Base-by-base conservation (phyloP, 2,113 vertebrate species). In the Perognathus longimembris region DNA sequence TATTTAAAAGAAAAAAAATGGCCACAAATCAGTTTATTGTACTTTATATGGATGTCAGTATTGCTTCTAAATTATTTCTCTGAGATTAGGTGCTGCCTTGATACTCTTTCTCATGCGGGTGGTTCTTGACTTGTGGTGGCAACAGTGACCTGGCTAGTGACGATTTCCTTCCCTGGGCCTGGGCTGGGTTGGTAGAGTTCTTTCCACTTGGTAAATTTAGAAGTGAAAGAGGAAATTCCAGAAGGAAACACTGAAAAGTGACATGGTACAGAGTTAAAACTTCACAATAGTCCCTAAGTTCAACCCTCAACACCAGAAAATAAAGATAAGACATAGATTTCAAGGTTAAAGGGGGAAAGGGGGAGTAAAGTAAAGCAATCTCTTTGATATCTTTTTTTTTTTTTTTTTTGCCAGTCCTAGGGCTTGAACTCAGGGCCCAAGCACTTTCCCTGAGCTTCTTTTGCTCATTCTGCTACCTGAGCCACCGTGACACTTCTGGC, bases 171-270 rank as follows among this genome's bases (percentile, higher is more conserved):
- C 59, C 34, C 15, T 21, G 66, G 59, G 20, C 6, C 45, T 45
- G 45, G 45, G 45, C 38, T 3, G 76, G 26, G 70, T 80, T 20
- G 5, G 34, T 26, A 12, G 64, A 61, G 26, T 63, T 85, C 34
- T 85, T n/a, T 61, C 88, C 73, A 1, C 79, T 85, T 74, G 38
- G 50, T 93, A 87, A 89, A 93, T 84, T 91, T 93, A 79, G 63
- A 89, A 79, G n/a, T 61, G 81, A 94, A 94, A 93, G 89, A 82
- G 78, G 92, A 88, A 89, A 91, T 78, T 87, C 40, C 59, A 85
- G 50, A 91, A 45, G 90, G 64, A 80, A 90, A 90, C 45, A 22
- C 63, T 73, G 40, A 63, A n/a, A 40, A 34, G 64, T 36, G 34
- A 50, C 50, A 26, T 9, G 57, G 54, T 91, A 54, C 75, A 73